Conservation (phyloP, 2,797 vertebrate species). For the Siniperca undulata region DNA sequence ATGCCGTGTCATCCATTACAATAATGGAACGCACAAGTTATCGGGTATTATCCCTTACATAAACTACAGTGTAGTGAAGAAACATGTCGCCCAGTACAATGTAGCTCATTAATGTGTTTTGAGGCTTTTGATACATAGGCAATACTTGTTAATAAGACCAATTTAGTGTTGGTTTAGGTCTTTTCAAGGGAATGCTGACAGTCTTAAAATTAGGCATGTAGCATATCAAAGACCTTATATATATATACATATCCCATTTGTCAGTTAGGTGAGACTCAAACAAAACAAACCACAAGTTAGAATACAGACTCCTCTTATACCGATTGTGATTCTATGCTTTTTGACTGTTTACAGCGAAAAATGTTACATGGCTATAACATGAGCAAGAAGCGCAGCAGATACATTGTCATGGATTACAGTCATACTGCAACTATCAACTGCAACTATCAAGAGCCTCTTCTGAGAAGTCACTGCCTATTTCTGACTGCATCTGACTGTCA, state of each 20-base stretch:
- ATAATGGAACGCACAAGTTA: background rate
- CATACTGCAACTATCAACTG: slow-evolving; percentile 82
- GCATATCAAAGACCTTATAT: too few species aligned
- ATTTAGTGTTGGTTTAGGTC: background rate
- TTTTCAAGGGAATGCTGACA: background rate
- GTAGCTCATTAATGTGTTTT: too few species aligned
- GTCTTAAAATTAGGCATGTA: too few species aligned
- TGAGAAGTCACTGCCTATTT: slow-evolving; percentile 81
- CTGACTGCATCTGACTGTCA: slow-evolving; percentile 73
- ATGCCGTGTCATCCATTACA: background rate
- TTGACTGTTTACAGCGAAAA: slow-evolving; percentile 32
- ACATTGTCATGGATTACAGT: slow-evolving; percentile 73
- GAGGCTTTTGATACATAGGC: too few species aligned
- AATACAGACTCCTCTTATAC: slow-evolving; percentile 23
- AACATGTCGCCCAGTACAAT: background rate
- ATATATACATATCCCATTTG: background rate
- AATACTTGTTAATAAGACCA: background rate
- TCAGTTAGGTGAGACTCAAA: slow-evolving; percentile 50
- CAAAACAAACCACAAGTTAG: slow-evolving; percentile 61
- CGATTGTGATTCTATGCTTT: slow-evolving; percentile 17
- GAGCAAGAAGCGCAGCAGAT: slow-evolving; percentile 32
- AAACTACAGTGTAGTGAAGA: background rate
- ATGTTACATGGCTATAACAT: slow-evolving; percentile 56
- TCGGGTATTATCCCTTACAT: background rate
- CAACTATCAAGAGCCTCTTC: slow-evolving; percentile 77